Percentiles rank a stretch among this genome's conserved stretches.
phyloP scores from a whole-genome alignment of 1,140 invertebrate genomes.

The Daktulosphaira vitifoliae region DNA sequence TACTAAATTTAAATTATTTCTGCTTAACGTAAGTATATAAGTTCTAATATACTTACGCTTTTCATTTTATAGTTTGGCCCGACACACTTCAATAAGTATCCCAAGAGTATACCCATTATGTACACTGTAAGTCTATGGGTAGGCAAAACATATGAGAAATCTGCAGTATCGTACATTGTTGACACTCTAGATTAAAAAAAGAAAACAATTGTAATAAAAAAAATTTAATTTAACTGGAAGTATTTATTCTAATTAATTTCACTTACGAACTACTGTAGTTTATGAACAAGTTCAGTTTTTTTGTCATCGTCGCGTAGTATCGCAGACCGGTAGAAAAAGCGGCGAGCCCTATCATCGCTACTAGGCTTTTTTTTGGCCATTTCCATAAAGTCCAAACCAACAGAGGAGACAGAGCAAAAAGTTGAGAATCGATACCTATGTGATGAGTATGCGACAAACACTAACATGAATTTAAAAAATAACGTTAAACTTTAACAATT shows the following conservation, averaged over 20 bases:
- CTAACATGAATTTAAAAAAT: too few relatives aligned
- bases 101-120: slow-evolving; percentile 55
- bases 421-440: slow-evolving; percentile 70
- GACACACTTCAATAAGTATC: slow-evolving; percentile 47
- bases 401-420: slow-evolving; percentile 60
- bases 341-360: slow-evolving; percentile 48
- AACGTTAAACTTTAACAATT: too few relatives aligned
- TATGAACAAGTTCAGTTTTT: slow-evolving; percentile 59
- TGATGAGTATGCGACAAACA: slow-evolving; percentile 60
- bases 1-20: too few relatives aligned
- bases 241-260: background rate
- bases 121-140: slow-evolving; percentile 61
- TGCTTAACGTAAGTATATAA: too few relatives aligned
- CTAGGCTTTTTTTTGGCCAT: slow-evolving; percentile 50
- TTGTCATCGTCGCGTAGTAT: slow-evolving; percentile 55
- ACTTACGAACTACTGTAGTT: slow-evolving; percentile 67
- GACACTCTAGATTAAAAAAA: slow-evolving; percentile 48
- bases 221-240: too few relatives aligned
- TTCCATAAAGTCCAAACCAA: slow-evolving; percentile 59
- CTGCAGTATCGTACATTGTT: slow-evolving; percentile 56
- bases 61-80: slow-evolving; percentile 9
- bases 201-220: too few relatives aligned
- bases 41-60: slow-evolving; percentile 14
- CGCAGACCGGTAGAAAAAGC: slow-evolving; percentile 54
- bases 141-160: slow-evolving; percentile 59